These are phyloP conservation scores for Xenopus laevis DNA, from an alignment of 2,113 vertebrate species.

Conservation along the genomic window DNA sequence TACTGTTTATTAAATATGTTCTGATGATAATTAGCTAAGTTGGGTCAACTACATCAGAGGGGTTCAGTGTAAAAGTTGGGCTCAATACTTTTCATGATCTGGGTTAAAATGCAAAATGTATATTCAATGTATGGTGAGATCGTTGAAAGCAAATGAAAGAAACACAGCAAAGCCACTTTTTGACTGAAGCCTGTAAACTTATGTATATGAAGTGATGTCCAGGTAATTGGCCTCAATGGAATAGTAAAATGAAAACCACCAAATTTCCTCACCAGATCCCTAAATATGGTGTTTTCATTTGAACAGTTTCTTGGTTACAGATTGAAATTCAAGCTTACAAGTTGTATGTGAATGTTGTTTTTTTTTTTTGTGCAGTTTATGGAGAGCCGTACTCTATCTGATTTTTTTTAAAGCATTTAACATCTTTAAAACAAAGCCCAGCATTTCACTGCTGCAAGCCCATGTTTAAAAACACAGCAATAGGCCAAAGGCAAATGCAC, in stretches of 20 bases:
- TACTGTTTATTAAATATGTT: too few relatives aligned
- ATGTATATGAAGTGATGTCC: slow-evolving; percentile 64
- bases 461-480: slow-evolving; percentile 12
- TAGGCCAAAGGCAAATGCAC: slow-evolving; percentile 46
- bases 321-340: slow-evolving; percentile 75
- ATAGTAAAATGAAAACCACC: slow-evolving; percentile 65
- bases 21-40: too few relatives aligned
- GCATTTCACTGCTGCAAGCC: slow-evolving; percentile 48
- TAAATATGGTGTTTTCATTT: slow-evolving; percentile 78
- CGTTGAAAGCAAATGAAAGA: too few relatives aligned
- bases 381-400: slow-evolving; percentile 43
- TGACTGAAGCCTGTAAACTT: not conserved
- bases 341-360: slow-evolving; percentile 66
- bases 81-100: too few relatives aligned
- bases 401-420: slow-evolving; percentile 30
- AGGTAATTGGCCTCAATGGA: slow-evolving; percentile 73
- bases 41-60: too few relatives aligned
- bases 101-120: too few relatives aligned
- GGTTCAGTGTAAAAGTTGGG: too few relatives aligned
- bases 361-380: slow-evolving; percentile 54
- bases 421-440: slow-evolving; percentile 31
- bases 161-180: too few relatives aligned
- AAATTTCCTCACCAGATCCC: slow-evolving; percentile 59
- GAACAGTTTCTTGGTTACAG: slow-evolving; percentile 74
- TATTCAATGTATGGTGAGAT: too few relatives aligned